These are phyloP conservation scores for Volucella inflata DNA, from an alignment of 2,888 invertebrate species.

Conservation along the genomic window DNA sequence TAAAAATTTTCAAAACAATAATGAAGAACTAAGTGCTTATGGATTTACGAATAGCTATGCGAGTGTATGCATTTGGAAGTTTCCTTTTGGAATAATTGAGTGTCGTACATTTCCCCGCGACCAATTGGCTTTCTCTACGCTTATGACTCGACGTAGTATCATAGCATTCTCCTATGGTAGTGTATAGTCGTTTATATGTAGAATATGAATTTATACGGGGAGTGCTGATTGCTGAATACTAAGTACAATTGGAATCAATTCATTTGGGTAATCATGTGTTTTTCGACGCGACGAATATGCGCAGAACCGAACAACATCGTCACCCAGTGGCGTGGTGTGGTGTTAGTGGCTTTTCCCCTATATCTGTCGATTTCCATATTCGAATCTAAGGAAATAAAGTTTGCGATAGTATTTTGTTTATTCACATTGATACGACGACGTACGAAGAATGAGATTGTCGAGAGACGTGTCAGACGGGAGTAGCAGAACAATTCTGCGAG, in stretches of 20 bases:
- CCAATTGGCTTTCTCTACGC: constrained; percentile 54
- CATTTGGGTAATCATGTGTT: constrained; percentile 49
- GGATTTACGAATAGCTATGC: constrained; percentile 8
- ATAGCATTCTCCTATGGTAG: background rate
- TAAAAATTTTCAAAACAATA: constrained; percentile 1
- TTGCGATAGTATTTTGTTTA: constrained; percentile 1
- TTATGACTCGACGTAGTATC: background rate
- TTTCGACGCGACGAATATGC: constrained; percentile 66
- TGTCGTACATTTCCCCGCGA: constrained; percentile 51
- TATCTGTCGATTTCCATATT: constrained; percentile 25
- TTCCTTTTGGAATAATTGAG: constrained; percentile 61
- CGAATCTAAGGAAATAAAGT: constrained; percentile 14
- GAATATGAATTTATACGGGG: constrained; percentile 50
- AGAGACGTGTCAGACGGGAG: background rate
- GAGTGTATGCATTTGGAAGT: constrained; percentile 53
- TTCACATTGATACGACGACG: background rate
- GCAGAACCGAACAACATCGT: constrained; percentile 39
- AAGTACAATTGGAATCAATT: constrained; percentile 56
- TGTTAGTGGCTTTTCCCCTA: constrained; percentile 51
- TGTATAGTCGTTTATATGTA: constrained; percentile 51
- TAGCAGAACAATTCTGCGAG: constrained; percentile 11
- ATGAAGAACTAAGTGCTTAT: constrained; percentile 31
- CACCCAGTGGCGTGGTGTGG: background rate
- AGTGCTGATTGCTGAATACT: constrained; percentile 71
- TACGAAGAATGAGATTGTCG: background rate